Evolutionary conservation across 2,888 invertebrate species (phyloP).

Genomic region (Netelia melanura): DNA sequence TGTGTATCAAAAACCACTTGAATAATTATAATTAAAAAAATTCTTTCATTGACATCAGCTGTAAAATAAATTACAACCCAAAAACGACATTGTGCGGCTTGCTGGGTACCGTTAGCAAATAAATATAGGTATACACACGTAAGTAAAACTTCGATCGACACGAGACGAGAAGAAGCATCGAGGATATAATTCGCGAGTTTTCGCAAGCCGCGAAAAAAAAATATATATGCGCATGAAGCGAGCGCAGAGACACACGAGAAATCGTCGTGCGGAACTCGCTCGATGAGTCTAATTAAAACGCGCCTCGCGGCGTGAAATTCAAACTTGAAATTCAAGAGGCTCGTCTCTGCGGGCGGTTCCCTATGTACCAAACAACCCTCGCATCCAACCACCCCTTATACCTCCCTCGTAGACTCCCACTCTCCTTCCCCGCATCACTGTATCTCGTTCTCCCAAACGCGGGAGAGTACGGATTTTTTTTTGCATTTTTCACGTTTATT

Average conservation of each 20-base stretch:
- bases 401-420: constrained; percentile 2
- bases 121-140: no score
- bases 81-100: no score
- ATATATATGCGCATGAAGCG: constrained; percentile 14
- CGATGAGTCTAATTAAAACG: constrained; percentile 71
- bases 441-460: constrained; percentile 38
- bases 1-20: no score
- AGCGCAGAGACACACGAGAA: constrained; percentile 41
- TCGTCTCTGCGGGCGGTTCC: constrained; percentile 46
- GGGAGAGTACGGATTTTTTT: constrained; percentile 46
- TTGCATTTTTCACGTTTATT: constrained; percentile 11
- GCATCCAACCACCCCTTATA: constrained; percentile 25
- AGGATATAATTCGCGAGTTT: constrained; percentile 6
- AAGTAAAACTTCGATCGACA: not conserved
- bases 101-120: no score
- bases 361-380: constrained; percentile 9
- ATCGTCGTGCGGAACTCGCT: constrained; percentile 68
- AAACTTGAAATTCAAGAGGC: constrained; percentile 66
- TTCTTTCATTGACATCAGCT: no score
- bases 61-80: no score
- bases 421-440: not conserved
- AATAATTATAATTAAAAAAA: no score
- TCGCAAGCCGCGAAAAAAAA: constrained; percentile 1
- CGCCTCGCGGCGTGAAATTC: constrained; percentile 70
- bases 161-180: not conserved